Evolutionary conservation across 2,888 invertebrate species (phyloP).

Genomic region (Syrista parreyssii): DNA sequence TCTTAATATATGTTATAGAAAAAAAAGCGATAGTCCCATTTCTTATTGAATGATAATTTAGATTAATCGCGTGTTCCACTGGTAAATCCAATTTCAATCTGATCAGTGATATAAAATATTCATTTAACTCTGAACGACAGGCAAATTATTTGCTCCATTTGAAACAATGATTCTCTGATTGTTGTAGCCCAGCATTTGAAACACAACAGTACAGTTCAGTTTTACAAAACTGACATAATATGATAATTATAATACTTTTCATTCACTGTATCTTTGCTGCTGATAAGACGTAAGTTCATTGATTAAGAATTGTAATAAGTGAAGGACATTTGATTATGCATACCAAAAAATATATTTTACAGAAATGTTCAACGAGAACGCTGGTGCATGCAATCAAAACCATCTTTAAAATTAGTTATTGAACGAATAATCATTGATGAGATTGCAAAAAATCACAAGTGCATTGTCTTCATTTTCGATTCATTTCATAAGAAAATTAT

Average conservation of each 20-base stretch:
- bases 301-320: background rate
- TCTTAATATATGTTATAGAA: background rate
- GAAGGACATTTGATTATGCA: background rate
- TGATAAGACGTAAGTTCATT: background rate
- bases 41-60: background rate
- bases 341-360: background rate
- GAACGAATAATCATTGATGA: slow-evolving; percentile 43
- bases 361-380: background rate
- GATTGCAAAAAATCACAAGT: slow-evolving; percentile 43
- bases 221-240: background rate
- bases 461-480: slow-evolving; percentile 56
- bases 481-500: slow-evolving; percentile 45
- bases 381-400: slow-evolving; percentile 7
- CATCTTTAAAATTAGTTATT: slow-evolving; percentile 43
- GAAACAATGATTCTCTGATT: background rate
- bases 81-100: background rate
- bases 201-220: background rate
- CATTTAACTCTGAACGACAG: background rate
- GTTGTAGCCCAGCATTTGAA: background rate
- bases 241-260: background rate
- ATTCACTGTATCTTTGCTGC: background rate
- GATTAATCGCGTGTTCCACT: background rate
- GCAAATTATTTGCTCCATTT: background rate
- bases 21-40: background rate
- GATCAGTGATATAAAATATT: background rate